phyloP scores from a whole-genome alignment of 2,888 invertebrate genomes.

The Malachius bipustulatus region DNA sequence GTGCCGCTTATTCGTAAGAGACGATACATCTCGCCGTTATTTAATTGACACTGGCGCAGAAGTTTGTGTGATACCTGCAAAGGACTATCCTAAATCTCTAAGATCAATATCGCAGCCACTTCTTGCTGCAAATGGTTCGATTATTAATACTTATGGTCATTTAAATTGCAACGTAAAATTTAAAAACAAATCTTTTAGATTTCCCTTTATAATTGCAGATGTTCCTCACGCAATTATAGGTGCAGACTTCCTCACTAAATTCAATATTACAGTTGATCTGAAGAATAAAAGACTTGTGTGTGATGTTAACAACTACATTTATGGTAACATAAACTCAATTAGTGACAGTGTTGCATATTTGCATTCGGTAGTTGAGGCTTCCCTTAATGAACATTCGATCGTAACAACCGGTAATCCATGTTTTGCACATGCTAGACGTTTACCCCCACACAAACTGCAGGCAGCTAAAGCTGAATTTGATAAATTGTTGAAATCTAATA shows the following conservation, averaged over 20 bases:
- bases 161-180: conserved; percentile 13
- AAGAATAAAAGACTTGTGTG: conserved; percentile 5
- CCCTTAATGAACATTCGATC: conserved; percentile 20
- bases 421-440: too few species aligned
- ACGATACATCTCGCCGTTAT: too few species aligned
- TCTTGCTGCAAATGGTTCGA: background rate
- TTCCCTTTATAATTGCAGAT: conserved; percentile 27
- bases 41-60: background rate
- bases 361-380: too few species aligned
- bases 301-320: too few species aligned
- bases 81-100: background rate
- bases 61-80: background rate
- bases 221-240: conserved; percentile 28
- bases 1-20: too few species aligned
- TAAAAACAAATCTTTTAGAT: conserved; percentile 23
- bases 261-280: conserved; percentile 25
- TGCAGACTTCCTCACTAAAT: conserved; percentile 25
- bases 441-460: too few species aligned
- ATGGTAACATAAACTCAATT: too few species aligned
- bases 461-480: too few species aligned
- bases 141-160: background rate
- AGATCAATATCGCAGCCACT: background rate
- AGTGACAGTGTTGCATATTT: too few species aligned
- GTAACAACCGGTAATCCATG: too few species aligned
- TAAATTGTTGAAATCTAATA: conserved; percentile 20